A percentile compares a stretch with the other conserved stretches of the same genome.
Evolutionary conservation across 2,113 vertebrate species (phyloP).

Genomic region (Cyprinodon variegatus): DNA sequence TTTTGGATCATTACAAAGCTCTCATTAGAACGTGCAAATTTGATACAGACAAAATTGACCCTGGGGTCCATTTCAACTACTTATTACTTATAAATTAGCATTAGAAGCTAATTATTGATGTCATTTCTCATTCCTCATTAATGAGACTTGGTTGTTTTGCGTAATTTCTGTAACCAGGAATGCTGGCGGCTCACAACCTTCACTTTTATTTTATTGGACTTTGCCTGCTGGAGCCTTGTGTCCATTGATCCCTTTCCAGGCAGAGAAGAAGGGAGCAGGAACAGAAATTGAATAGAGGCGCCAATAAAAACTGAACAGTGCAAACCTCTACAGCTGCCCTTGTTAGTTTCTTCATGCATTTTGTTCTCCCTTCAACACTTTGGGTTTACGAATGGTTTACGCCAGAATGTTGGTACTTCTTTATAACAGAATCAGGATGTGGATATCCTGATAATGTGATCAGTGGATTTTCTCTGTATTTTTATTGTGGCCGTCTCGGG

Average conservation of each 20-base stretch:
- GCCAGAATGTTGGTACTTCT: conserved; percentile 17
- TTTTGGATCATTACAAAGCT: background rate
- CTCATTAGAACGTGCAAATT: background rate
- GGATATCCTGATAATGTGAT: conserved; percentile 22
- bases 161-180: conserved; percentile 67
- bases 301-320: conserved; percentile 60
- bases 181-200: conserved; percentile 49
- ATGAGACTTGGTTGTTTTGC: conserved; percentile 54
- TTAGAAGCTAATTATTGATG: conserved; percentile 35
- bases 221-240: conserved; percentile 73
- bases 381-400: conserved; percentile 48
- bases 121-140: conserved; percentile 17
- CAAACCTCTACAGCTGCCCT: conserved; percentile 59
- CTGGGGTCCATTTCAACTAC: conserved; percentile 27
- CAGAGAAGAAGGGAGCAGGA: conserved; percentile 30
- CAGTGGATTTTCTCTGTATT: conserved; percentile 12
- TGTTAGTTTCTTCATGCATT: conserved; percentile 70
- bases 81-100: conserved; percentile 53
- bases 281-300: conserved; percentile 55
- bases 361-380: conserved; percentile 66
- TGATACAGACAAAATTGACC: conserved; percentile 50
- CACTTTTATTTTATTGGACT: conserved; percentile 76
- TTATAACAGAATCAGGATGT: conserved; percentile 19
- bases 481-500: conserved; percentile 18
- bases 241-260: conserved; percentile 70